Evolutionary conservation across 2,888 invertebrate genomes (phyloP), one percentile per base, ranked within the genome.

Genomic region (Sphinx pinastri): DNA sequence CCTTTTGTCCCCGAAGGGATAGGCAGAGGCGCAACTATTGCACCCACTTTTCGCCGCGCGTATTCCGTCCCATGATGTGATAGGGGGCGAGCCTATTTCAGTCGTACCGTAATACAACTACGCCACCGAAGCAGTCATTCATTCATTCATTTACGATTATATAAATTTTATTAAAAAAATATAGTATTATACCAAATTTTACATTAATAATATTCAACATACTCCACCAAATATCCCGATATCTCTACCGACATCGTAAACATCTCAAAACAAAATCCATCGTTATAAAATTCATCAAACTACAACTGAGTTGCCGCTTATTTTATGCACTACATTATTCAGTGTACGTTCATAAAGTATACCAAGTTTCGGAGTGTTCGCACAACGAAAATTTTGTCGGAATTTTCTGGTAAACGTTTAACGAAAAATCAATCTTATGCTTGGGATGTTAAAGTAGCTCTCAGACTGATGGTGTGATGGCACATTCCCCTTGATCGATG

Each of bases 261-360:
- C 70, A 73, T 75, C 57, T 38, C 19, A 54, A 68, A 73, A 75
- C 79, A 79, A 79, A 80, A 79, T 78, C 75, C 76, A 78, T 80
- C 77, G 79, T 81, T 82, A 81, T 80, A 80, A 85, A 87, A 85
- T 85, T 82, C 81, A 85, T 84, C 84, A 84, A 81, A 84, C 78
- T 81, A 79, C 81, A 76, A 81, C 78, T 74, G 71, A 79, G 80
- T 80, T 80, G 84, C 81, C 76, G 78, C 76, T 81, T 80, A 82
- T 81, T 81, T 82, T 80, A 81, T 79, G 77, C 79, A 79, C 79
- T 81, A 79, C 80, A 85, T 84, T 84, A 87, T 84, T 84, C 84
- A 81, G 75, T 79, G 80, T 83, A 82, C 83, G 73, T 82, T 79
- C 85, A 82, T 85, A 88, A 88, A 88, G 83, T 88, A 86, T 86